phyloP scores from a whole-genome alignment of 1,140 invertebrate species.

The Elymnias hypermnestra region DNA sequence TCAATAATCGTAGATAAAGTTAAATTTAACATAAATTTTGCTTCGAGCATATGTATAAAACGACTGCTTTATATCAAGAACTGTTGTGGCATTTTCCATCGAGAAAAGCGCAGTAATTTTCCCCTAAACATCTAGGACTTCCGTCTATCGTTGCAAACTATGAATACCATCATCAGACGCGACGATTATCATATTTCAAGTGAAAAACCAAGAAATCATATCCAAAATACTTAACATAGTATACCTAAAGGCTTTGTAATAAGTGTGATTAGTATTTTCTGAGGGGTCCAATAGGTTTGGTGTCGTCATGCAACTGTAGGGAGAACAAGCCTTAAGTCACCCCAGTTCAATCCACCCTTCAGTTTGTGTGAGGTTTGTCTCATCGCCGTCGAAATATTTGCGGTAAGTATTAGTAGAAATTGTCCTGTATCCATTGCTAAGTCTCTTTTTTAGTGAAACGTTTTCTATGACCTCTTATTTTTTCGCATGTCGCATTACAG shows the following conservation, averaged over 20 bases:
- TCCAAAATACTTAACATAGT: conserved; percentile 2
- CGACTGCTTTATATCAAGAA: too few species aligned
- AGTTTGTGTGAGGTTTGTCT: conserved; percentile 57
- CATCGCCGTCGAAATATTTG: conserved; percentile 53
- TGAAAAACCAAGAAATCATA: conserved; percentile 25
- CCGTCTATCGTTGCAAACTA: conserved; percentile 57
- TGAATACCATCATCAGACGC: conserved; percentile 67
- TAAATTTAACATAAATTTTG: too few species aligned
- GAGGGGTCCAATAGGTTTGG: conserved; percentile 13
- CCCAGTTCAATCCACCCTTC: conserved; percentile 41
- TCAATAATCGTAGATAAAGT: too few species aligned
- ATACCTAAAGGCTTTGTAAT: conserved; percentile 11
- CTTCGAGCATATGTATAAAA: too few species aligned
- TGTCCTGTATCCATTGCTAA: conserved; percentile 29
- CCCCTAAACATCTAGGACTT: conserved; percentile 48
- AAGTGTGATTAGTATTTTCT: background rate
- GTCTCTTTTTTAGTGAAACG: background rate
- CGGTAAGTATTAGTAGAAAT: conserved; percentile 46
- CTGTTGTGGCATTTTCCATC: conserved; percentile 3
- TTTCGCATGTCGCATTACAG: too few species aligned
- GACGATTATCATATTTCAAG: conserved; percentile 70
- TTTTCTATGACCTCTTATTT: background rate
- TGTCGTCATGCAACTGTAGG: conserved; percentile 32
- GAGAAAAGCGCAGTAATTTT: conserved; percentile 37
- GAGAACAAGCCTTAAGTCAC: conserved; percentile 53